phyloP scores from a whole-genome alignment of 2,797 vertebrate species.

The Tarsius wallacei region DNA sequence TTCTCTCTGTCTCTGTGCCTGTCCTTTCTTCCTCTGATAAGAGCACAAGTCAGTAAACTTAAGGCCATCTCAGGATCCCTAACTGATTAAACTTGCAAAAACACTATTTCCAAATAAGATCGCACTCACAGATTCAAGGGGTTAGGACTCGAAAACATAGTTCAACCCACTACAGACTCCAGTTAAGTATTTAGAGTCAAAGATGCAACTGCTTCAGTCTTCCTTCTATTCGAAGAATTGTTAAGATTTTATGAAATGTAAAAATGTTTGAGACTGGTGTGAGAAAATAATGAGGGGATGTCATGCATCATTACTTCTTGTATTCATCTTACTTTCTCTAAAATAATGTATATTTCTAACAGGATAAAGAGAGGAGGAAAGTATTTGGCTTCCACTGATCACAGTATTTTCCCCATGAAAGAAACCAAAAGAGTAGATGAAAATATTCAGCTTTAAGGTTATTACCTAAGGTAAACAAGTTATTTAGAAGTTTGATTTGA shows the following conservation, averaged over 20 bases:
- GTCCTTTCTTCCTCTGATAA: not conserved
- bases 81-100: not conserved
- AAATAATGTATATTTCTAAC: slow-evolving; percentile 22
- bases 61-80: not conserved
- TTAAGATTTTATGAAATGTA: slow-evolving; percentile 19
- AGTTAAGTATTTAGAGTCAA: not conserved
- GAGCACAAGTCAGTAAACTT: not conserved
- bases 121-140: not conserved
- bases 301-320: not conserved
- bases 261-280: not conserved
- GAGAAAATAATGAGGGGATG: not conserved
- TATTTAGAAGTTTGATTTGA: slow-evolving; percentile 28
- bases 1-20: not conserved
- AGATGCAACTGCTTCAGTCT: not conserved
- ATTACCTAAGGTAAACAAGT: not conserved
- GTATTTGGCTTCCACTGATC: not conserved
- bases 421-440: not conserved
- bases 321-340: not conserved
- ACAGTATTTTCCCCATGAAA: slow-evolving; percentile 2
- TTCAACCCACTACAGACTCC: not conserved
- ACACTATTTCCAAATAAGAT: not conserved
- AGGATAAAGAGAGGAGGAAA: not conserved
- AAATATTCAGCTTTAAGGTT: not conserved
- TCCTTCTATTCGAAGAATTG: not conserved
- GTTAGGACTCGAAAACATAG: not conserved